Conservation (phyloP, 1,140 invertebrate genomes). For the Cephus cinctus region DNA sequence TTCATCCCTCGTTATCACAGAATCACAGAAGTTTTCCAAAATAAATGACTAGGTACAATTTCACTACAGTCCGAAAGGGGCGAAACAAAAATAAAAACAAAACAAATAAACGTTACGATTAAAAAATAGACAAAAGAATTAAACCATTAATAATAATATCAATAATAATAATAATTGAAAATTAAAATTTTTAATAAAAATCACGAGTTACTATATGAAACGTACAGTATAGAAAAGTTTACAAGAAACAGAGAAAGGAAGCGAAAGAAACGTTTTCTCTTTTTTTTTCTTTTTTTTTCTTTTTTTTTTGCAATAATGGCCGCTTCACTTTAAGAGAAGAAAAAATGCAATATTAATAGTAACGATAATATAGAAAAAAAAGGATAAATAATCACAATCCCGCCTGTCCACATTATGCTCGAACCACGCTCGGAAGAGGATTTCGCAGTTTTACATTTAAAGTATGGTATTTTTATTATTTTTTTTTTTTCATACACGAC, state of each 20-base stretch:
- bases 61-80: too few relatives aligned
- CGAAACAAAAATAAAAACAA: too few relatives aligned
- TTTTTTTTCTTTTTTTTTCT: too few relatives aligned
- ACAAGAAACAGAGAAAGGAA: too few relatives aligned
- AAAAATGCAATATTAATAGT: slow-evolving; percentile 2
- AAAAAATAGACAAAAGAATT: too few relatives aligned
- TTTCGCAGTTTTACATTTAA: neutral
- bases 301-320: too few relatives aligned
- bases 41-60: slow-evolving; percentile 53
- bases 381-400: too few relatives aligned
- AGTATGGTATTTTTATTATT: neutral
- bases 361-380: too few relatives aligned
- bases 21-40: slow-evolving; percentile 47
- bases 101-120: too few relatives aligned
- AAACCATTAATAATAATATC: too few relatives aligned
- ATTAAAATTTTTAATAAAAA: neutral
- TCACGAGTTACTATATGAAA: neutral
- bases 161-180: neutral
- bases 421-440: slow-evolving; percentile 6
- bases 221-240: too few relatives aligned
- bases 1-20: slow-evolving; percentile 40
- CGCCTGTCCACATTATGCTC: slow-evolving; percentile 37
- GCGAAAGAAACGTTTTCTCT: too few relatives aligned
- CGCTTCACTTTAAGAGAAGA: neutral
- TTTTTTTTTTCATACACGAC: slow-evolving; percentile 4